Conservation (phyloP, 2,797 vertebrate genomes). For the Petrocephalus schoutedeni region DNA sequence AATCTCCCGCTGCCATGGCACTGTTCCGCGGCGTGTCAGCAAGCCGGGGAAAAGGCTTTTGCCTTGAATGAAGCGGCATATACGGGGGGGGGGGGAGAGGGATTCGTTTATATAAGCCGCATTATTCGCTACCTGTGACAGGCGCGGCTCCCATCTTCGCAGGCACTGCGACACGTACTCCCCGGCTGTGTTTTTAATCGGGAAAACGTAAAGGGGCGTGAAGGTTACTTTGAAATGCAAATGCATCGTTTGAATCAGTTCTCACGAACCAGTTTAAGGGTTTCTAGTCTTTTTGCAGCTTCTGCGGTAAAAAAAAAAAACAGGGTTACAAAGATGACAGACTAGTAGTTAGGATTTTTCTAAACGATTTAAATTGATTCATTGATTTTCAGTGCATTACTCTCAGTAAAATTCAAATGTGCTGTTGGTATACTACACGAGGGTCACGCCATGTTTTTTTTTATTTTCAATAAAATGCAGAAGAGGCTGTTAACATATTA, state of each 20-base stretch:
- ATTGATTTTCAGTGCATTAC: neutral
- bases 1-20: constrained; percentile 39
- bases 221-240: constrained; percentile 51
- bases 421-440: neutral
- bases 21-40: constrained; percentile 25
- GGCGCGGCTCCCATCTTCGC: constrained; percentile 26
- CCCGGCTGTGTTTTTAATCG: constrained; percentile 26
- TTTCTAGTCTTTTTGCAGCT: neutral
- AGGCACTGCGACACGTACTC: constrained; percentile 16
- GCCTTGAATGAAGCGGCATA: constrained; percentile 28
- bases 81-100: constrained; percentile 25
- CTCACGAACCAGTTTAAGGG: constrained; percentile 22
- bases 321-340: neutral
- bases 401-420: constrained; percentile 4
- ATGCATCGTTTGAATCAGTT: neutral
- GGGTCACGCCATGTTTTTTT: neutral
- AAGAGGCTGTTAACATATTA: neutral
- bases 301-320: neutral
- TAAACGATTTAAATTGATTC: neutral
- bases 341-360: neutral
- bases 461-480: neutral
- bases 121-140: constrained; percentile 43
- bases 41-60: constrained; percentile 35
- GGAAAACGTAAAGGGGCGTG: constrained; percentile 31
- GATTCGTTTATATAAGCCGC: constrained; percentile 45